Evolutionary conservation across 2,113 vertebrate genomes (phyloP), one percentile per base, ranked within the genome.

Genomic region (Sisor rabdophorus): DNA sequence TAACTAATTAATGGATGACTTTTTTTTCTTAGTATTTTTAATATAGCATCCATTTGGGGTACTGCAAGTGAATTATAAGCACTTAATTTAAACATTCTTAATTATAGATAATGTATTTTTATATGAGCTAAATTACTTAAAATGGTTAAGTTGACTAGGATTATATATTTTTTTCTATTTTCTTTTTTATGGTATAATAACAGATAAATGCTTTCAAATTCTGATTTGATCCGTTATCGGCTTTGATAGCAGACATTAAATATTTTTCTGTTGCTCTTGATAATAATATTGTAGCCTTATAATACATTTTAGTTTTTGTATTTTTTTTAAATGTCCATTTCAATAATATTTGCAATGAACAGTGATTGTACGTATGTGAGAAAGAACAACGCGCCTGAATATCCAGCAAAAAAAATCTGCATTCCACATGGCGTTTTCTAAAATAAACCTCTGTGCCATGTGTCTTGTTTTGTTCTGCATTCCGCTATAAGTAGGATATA

Each of bases 1-100:
- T n/a, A n/a, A n/a, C n/a, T n/a, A n/a, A n/a, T n/a, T n/a, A 36
- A 36, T 36, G 32, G 32, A 36, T 36, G 3, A 36, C 7, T 36
- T 50, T 44, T 8, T 52, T 59, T 40, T 7, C 1, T 1, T 32
- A 8, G 20, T n/a, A 3, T 20, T 55, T 30, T 22, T 20, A 54
- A 40, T 9, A 73, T 77, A 79, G 78, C 77, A 80, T 44, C 47
- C 16, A 40, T 10, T 58, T 11, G 4, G 4, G 48, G 47, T 63
- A 75, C 16, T 75, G 56, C 65, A 70, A 1, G 58, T 50, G 48
- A 44, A 50, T 44, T 50, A 6, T 15, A 48, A 30, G n/a, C 15
- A 19, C 22, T 28, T n/a, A 36, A 4, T 36, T 36, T 7, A 36
- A 36, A 36, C 32, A 47, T 72, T 22, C 40, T 3, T 61, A 19